phyloP scores from a whole-genome alignment of 1,140 invertebrate species.

The Neoseiulus cucumeris region DNA sequence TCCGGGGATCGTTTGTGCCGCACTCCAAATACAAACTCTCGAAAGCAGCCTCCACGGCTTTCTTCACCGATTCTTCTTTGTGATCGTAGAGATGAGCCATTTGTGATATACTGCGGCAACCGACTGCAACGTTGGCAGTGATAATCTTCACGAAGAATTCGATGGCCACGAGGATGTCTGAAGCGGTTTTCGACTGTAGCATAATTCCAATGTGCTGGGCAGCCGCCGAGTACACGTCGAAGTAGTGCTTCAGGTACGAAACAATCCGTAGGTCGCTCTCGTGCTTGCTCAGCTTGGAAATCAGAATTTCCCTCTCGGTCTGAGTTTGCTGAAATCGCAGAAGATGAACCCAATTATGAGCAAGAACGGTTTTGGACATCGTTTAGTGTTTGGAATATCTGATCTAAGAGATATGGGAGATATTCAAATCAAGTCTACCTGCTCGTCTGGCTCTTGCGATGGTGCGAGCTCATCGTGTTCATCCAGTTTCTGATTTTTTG shows the following conservation, averaged over 20 bases:
- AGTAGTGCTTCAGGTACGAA: neutral
- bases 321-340: neutral
- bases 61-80: conserved; percentile 7
- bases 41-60: conserved; percentile 1
- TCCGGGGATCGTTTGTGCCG: neutral
- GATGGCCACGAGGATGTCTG: neutral
- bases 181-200: neutral
- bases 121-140: neutral
- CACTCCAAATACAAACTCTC: neutral
- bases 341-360: too few relatives aligned
- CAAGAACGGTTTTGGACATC: too few relatives aligned
- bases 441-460: neutral
- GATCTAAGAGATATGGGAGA: too few relatives aligned
- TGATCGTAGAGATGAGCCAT: conserved; percentile 3
- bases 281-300: neutral
- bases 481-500: neutral
- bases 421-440: neutral
- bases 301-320: neutral
- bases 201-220: neutral
- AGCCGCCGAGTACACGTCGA: neutral
- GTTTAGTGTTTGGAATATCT: too few relatives aligned
- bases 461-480: neutral
- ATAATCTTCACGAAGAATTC: neutral
- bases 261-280: neutral
- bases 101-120: neutral